These are phyloP conservation scores for Lycodopsis pacificus DNA, from an alignment of 2,797 vertebrate genomes.

Conservation along the genomic window DNA sequence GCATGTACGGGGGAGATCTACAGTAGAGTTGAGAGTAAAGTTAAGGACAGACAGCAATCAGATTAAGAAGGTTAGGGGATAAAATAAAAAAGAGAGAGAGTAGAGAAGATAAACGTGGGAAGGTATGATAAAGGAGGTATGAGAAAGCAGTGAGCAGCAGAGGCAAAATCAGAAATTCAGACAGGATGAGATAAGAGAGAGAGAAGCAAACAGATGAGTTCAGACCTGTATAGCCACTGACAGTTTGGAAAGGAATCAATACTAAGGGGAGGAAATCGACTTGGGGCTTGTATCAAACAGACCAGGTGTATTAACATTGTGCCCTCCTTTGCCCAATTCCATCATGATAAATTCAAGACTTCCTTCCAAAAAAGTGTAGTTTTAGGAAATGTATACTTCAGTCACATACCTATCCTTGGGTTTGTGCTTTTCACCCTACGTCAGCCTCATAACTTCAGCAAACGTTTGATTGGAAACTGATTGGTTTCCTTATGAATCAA, in stretches of 20 bases:
- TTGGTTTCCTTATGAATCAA: background rate
- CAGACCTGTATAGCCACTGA: slow-evolving; percentile 31
- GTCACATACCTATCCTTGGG: background rate
- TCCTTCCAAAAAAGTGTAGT: background rate
- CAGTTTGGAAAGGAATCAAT: slow-evolving; percentile 42
- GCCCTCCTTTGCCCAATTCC: background rate
- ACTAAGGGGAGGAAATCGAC: slow-evolving; percentile 9
- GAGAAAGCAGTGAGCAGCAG: slow-evolving; percentile 6
- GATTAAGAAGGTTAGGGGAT: background rate
- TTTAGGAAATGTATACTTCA: slow-evolving; percentile 4
- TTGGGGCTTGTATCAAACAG: slow-evolving; percentile 6
- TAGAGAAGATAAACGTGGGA: background rate
- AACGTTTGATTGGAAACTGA: background rate
- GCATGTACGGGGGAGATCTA: slow-evolving; percentile 48
- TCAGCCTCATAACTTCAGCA: background rate
- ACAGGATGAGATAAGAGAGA: slow-evolving; percentile 21
- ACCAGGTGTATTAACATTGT: slow-evolving; percentile 7
- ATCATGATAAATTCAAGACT: background rate
- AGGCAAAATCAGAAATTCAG: slow-evolving; percentile 24
- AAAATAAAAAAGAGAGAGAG: background rate
- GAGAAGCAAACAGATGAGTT: slow-evolving; percentile 38
- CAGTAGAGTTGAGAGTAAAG: background rate
- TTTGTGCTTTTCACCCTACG: background rate
- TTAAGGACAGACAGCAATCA: background rate
- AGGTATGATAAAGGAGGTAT: background rate